Evolutionary conservation across 1,140 invertebrate genomes (phyloP).

Genomic region (Drosophila elegans): DNA sequence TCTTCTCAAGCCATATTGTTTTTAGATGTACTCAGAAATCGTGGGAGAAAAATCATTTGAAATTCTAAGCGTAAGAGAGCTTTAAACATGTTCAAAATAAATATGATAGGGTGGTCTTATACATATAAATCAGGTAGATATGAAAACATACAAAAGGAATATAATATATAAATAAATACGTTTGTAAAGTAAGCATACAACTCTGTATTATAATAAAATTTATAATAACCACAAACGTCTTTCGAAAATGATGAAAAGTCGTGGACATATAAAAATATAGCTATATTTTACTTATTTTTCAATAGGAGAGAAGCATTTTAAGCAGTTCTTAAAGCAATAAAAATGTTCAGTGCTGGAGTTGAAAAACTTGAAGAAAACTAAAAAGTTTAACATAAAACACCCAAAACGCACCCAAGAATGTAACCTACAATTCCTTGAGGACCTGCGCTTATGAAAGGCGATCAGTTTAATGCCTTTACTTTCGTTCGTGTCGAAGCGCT

Average conservation of each 20-base stretch:
- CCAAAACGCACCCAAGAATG: constrained; percentile 17
- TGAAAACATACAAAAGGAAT: background rate
- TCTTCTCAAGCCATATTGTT: background rate
- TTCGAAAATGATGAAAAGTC: no score
- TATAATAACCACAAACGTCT: no score
- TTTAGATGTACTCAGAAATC: no score
- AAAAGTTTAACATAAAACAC: constrained; percentile 3
- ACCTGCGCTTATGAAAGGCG: constrained; percentile 40
- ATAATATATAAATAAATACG: no score
- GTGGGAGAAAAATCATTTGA: background rate
- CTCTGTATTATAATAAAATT: no score
- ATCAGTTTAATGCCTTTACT: constrained; percentile 53
- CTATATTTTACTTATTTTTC: no score
- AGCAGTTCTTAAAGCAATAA: no score
- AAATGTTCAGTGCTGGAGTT: no score
- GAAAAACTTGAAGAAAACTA: background rate
- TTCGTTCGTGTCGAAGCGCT: constrained; percentile 25
- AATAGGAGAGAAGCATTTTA: no score
- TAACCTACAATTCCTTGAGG: constrained; percentile 13
- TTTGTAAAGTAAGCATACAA: background rate
- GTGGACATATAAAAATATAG: no score
- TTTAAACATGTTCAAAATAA: background rate
- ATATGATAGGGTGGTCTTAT: background rate
- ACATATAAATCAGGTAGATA: no score
- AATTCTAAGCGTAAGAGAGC: background rate